Evolutionary conservation across 1,140 invertebrate species (phyloP), one percentile per base, ranked within the genome.

Genomic region (Mamestra configurata): DNA sequence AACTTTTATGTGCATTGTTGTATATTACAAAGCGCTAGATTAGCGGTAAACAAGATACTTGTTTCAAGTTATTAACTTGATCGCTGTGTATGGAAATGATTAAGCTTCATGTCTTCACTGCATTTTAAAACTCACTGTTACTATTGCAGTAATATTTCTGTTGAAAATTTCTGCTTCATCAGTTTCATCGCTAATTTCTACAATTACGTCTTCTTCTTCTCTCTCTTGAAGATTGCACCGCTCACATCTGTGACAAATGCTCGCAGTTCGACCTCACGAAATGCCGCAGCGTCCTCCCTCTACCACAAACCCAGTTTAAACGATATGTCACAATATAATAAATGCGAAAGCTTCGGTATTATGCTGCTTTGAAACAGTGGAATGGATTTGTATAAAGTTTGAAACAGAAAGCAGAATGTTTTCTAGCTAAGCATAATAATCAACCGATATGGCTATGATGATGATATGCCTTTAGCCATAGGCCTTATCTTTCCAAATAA

Each of bases 1-100:
- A 66, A 66, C 61, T 66, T 64, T 18, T 2, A 66, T 20, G 61
- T 66, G 53, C 53, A 66, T 66, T 66, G 61, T 66, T 66, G 43
- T 66, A 66, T 66, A 13, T 40, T 40, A 43, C 61, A 22, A 66
- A 66, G 61, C 35, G 61, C 18, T 20, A 20, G 18, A 66, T 66
- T 66, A 43, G n/a, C 61, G 61, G 35, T 66, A 40, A 66, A 66
- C 61, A 66, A 22, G 35, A 37, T 11, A n/a, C 61, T 20, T 57
- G 18, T 10, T 13, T 27, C 0, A 49, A n/a, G 13, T 49, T 6
- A 7, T 40, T 7, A 40, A 11, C 6, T 8, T 40, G 37, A 40
- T 8, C 10, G 11, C 13, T 46, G 2, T 15, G 13, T 15, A 46
- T 15, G 43, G 43, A 46, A 15, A 13, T 46, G 43, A 46, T 46